These are phyloP conservation scores for Campoplex nolae DNA, from an alignment of 2,888 invertebrate species.

Conservation along the genomic window DNA sequence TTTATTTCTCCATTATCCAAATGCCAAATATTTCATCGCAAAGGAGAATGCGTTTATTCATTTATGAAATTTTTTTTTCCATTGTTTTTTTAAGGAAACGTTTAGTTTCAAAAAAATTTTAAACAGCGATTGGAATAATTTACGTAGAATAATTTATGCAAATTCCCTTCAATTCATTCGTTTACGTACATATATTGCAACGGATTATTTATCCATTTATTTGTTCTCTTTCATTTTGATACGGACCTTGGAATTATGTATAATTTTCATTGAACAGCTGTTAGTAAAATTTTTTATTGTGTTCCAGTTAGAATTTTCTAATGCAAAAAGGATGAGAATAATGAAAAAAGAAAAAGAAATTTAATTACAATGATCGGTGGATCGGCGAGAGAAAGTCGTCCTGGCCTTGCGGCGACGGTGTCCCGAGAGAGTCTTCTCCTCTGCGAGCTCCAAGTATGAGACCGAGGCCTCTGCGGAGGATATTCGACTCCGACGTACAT, in stretches of 20 bases:
- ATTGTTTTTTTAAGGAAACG: not conserved
- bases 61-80: too few species aligned
- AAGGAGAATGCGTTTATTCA: not conserved
- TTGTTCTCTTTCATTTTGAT: not conserved
- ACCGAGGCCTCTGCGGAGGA: constrained; percentile 77
- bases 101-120: not conserved
- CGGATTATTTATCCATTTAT: not conserved
- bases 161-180: not conserved
- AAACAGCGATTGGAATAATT: too few species aligned
- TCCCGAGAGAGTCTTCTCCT: constrained; percentile 73
- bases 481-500: constrained; percentile 82
- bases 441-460: constrained; percentile 79
- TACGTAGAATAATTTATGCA: not conserved
- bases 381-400: constrained; percentile 78
- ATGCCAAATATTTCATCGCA: not conserved
- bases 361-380: constrained; percentile 72
- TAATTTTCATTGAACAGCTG: not conserved
- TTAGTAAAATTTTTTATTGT: not conserved
- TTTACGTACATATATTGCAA: not conserved
- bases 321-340: not conserved
- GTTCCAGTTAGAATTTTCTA: not conserved
- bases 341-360: not conserved
- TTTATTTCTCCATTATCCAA: not conserved
- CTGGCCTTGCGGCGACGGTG: constrained; percentile 71
- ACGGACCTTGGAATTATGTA: not conserved